phyloP scores from a whole-genome alignment of 1,140 invertebrate species.

The Venturia canescens region DNA sequence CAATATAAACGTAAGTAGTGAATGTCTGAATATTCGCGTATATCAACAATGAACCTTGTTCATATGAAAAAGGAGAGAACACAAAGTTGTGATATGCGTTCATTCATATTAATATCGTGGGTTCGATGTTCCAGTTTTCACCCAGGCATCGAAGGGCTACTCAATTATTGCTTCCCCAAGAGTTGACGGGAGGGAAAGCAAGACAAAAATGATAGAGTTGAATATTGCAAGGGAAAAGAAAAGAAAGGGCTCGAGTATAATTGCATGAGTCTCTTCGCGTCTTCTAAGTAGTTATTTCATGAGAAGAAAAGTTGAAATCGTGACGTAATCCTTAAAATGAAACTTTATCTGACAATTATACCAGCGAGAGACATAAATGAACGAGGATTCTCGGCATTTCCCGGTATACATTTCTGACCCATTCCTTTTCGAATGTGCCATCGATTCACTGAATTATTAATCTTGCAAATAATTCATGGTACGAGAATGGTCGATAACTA shows the following conservation, averaged over 20 bases:
- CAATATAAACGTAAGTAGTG: not conserved
- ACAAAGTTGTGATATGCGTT: slow-evolving; percentile 20
- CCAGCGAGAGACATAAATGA: too few relatives aligned
- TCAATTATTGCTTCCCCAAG: slow-evolving; percentile 34
- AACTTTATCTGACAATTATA: too few relatives aligned
- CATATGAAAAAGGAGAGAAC: not conserved
- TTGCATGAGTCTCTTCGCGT: not conserved
- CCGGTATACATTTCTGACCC: too few relatives aligned
- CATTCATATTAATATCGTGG: slow-evolving; percentile 36
- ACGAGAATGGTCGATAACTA: too few relatives aligned
- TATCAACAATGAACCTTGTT: slow-evolving; percentile 1
- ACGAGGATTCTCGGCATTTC: too few relatives aligned
- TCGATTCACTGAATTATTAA: too few relatives aligned
- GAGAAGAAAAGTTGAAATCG: slow-evolving; percentile 26
- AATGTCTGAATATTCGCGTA: not conserved
- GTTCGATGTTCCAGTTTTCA: slow-evolving; percentile 9
- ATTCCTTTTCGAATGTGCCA: too few relatives aligned
- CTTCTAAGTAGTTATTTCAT: not conserved
- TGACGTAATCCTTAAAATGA: not conserved
- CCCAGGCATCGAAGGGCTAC: slow-evolving; percentile 7
- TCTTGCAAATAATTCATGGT: too few relatives aligned
- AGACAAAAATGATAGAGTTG: slow-evolving; percentile 24
- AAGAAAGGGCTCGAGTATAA: slow-evolving; percentile 3
- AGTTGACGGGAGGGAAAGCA: not conserved
- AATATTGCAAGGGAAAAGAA: not conserved